Conservation (phyloP, 2,888 invertebrate genomes). For the Cyaniris semiargus region DNA sequence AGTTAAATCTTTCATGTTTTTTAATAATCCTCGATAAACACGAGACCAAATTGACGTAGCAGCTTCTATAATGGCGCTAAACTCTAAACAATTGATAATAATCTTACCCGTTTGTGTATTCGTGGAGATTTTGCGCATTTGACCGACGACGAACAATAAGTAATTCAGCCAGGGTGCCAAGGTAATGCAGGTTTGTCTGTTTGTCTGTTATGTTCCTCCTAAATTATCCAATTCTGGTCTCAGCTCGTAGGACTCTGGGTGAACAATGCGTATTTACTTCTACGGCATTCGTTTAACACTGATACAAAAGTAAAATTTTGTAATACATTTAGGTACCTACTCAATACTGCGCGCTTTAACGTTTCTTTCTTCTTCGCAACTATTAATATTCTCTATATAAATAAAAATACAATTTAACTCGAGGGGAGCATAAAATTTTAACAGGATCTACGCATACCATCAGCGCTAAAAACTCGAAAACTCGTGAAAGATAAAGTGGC, state of each 20-base stretch:
- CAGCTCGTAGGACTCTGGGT: background rate
- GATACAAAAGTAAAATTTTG: background rate
- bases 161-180: slow-evolving; percentile 62
- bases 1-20: no score
- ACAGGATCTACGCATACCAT: slow-evolving; percentile 57
- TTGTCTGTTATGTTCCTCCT: slow-evolving; percentile 35
- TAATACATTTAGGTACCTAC: background rate
- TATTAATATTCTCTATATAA: background rate
- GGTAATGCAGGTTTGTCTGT: slow-evolving; percentile 49
- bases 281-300: background rate
- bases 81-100: slow-evolving; percentile 50
- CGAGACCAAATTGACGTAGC: no score
- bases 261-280: slow-evolving; percentile 26
- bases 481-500: slow-evolving; percentile 68
- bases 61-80: background rate
- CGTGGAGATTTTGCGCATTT: slow-evolving; percentile 13
- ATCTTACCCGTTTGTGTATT: background rate
- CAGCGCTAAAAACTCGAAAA: slow-evolving; percentile 70
- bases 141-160: slow-evolving; percentile 59
- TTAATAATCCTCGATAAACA: no score
- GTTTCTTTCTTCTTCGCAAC: background rate
- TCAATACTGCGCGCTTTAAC: no score
- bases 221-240: slow-evolving; percentile 16
- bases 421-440: slow-evolving; percentile 62
- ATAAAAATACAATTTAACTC: background rate